Base-by-base conservation (phyloP, 2,797 vertebrate species). In the Parauchenoglanis punctatus region DNA sequence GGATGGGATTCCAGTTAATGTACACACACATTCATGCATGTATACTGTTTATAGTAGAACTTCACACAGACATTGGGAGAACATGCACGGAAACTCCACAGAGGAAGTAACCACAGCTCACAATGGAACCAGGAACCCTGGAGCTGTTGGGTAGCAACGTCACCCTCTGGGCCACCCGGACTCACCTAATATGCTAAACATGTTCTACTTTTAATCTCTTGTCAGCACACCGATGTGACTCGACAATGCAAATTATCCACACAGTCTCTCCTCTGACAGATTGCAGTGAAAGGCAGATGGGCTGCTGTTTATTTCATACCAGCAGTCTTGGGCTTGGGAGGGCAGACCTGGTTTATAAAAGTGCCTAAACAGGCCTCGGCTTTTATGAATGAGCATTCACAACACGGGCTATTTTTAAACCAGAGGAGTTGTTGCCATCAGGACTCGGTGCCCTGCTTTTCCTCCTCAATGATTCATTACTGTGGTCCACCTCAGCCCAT, bases 321-420 rank as follows among this genome's bases (percentile, higher is more conserved):
- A 31, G 35, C 35, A 17, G 58, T 20, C 15, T 84, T 84, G 65
- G n/a, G 40, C 13, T 78, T 88, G 54, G n/a, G 23, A 63, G 25
- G 58, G 67, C 77, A 65, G 58, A 46, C 18, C 82, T 59, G 56
- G 67, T 85, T 65, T 85, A 81, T 85, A 61, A 85, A 81, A 84
- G 46, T 20, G 44, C 58, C 28, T 63, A 75, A 88, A 85, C 87
- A 58, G 25, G 59, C 49, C 68, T 76, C 15, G 67, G 68, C 85
- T 67, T 75, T 86, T 76, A 81, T 87, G 83, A 87, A 89, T 87
- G 84, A 89, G 87, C 25, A 12, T 31, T 90, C 52, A 25, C 67
- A 86, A 87, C 72, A 87, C 77, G 80, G 72, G 40, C 88, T 91
- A 90, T 90, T 90, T 90, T 91, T 89, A 89, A 40, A 59, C 13